Conservation (phyloP, 2,113 vertebrate genomes). For the Hippocampus abdominalis region DNA sequence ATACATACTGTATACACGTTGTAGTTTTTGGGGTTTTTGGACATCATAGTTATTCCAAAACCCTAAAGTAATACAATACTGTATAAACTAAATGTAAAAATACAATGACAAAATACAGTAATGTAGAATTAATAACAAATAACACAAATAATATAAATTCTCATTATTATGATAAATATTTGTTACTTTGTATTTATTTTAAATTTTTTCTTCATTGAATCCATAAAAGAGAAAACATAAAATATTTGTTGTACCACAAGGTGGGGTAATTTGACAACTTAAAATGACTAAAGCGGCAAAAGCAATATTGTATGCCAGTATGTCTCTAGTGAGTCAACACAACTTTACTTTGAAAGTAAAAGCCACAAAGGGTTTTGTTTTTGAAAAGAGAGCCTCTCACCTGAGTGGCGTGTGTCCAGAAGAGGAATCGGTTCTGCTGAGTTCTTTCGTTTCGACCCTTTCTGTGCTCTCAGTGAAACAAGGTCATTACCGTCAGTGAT, state of each 20-base stretch:
- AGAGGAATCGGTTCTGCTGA: slow-evolving; percentile 89
- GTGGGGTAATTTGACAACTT: neutral
- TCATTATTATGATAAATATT: too few species aligned
- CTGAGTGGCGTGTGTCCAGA: slow-evolving; percentile 81
- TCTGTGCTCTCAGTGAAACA: slow-evolving; percentile 82
- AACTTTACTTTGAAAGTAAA: too few species aligned
- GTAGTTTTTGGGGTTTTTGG: neutral
- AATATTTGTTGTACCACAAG: neutral
- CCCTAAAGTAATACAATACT: too few species aligned
- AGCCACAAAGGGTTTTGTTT: too few species aligned
- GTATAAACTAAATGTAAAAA: too few species aligned
- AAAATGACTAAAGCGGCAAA: neutral
- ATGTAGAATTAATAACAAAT: neutral
- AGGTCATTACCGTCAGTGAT: slow-evolving; percentile 64
- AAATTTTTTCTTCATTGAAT: too few species aligned
- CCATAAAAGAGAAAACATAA: too few species aligned
- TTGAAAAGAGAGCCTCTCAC: too few species aligned
- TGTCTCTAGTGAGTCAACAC: neutral
- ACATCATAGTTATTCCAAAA: neutral
- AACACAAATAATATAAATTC: too few species aligned
- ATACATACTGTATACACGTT: neutral
- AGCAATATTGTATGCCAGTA: too few species aligned
- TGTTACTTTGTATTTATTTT: too few species aligned
- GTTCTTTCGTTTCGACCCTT: slow-evolving; percentile 85
- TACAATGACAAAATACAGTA: too few species aligned